These are phyloP conservation scores for Petroica traversi DNA, from an alignment of 2,113 vertebrate species.

Conservation along the genomic window DNA sequence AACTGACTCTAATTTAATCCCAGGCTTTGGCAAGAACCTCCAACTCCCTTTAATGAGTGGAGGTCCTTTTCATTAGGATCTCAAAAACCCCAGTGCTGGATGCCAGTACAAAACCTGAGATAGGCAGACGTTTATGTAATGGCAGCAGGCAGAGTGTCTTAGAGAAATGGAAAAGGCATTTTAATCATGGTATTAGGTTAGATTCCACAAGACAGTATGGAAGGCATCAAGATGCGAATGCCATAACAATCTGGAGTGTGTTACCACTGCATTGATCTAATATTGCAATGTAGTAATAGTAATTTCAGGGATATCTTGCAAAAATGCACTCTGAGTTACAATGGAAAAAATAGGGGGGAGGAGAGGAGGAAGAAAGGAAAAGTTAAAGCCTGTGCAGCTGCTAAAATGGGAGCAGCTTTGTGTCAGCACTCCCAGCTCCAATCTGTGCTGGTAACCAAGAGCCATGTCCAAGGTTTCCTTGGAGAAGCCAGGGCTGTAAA, in stretches of 20 bases:
- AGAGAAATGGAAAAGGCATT: conserved; percentile 58
- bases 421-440: neutral
- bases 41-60: conserved; percentile 13
- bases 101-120: conserved; percentile 26
- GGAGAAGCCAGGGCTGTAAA: neutral
- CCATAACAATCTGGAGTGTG: conserved; percentile 64
- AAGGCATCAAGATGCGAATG: conserved; percentile 61
- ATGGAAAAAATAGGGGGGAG: neutral
- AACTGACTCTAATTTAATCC: conserved; percentile 16
- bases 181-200: conserved; percentile 55
- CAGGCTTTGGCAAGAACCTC: conserved; percentile 30
- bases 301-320: conserved; percentile 62
- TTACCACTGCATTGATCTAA: conserved; percentile 64
- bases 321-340: conserved; percentile 44
- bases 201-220: conserved; percentile 63
- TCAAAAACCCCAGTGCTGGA: neutral
- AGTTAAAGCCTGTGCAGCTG: conserved; percentile 11
- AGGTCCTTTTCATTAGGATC: conserved; percentile 26
- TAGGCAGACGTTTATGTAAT: conserved; percentile 58
- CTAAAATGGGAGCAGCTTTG: neutral
- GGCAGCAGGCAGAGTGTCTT: conserved; percentile 28
- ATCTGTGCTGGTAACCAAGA: neutral
- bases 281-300: conserved; percentile 43
- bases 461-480: neutral
- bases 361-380: neutral